Conservation (phyloP, 2,797 vertebrate species). For the Anguilla marmorata region DNA sequence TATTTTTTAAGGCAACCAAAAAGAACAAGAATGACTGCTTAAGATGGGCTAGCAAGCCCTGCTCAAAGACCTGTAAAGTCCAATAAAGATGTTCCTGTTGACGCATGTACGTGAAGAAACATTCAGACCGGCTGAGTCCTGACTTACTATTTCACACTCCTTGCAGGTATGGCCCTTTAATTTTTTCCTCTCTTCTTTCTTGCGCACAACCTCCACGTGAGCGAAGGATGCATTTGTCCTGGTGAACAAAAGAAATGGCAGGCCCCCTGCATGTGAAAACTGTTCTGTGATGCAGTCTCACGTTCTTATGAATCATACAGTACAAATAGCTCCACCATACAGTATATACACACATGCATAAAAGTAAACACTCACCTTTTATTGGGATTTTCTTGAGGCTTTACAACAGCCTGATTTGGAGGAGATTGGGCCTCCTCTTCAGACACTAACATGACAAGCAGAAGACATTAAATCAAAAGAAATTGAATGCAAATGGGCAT, state of each 20-base stretch:
- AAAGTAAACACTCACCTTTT: constrained; percentile 65
- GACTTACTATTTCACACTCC: constrained; percentile 86
- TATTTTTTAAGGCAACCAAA: too few species aligned
- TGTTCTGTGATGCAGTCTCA: background rate
- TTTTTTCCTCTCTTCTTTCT: constrained; percentile 91
- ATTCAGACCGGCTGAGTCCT: background rate
- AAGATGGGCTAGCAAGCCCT: too few species aligned
- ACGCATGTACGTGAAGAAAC: background rate
- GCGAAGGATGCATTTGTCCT: constrained; percentile 74
- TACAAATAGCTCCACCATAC: background rate
- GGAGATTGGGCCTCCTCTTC: constrained; percentile 68
- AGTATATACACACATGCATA: background rate
- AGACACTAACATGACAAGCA: constrained; percentile 52
- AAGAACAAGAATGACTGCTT: too few species aligned
- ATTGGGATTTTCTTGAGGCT: constrained; percentile 66
- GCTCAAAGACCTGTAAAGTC: too few species aligned
- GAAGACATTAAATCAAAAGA: constrained; percentile 10
- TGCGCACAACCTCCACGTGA: constrained; percentile 87
- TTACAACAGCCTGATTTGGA: constrained; percentile 68
- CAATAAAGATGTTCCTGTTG: background rate
- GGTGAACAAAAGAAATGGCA: background rate
- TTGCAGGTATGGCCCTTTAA: constrained; percentile 90
- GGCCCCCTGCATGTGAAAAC: background rate
- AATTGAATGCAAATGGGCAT: background rate
- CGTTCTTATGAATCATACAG: too few species aligned